Conservation (phyloP, 2,113 vertebrate species). For the Ciconia maguari region DNA sequence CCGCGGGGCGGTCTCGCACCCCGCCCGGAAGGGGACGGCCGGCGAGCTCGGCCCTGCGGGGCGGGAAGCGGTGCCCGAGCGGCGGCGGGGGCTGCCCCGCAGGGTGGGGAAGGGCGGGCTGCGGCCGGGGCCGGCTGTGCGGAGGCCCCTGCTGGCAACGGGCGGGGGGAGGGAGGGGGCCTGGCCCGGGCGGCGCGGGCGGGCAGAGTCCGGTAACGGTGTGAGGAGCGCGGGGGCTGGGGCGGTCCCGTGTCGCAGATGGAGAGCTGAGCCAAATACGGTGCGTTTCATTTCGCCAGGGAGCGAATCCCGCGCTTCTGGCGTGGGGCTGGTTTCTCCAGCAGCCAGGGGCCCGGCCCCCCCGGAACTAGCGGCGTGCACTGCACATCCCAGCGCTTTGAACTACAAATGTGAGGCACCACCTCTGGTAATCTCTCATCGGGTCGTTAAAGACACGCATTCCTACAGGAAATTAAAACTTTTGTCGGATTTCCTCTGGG, state of each 20-base stretch:
- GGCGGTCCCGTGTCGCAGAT: not conserved
- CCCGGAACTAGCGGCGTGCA: fast-evolving
- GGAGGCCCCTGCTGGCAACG: not conserved
- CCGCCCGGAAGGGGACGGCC: not conserved
- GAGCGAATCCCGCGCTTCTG: fast-evolving
- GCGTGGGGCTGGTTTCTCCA: fast-evolving
- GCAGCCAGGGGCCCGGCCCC: no score
- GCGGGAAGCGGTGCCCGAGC: no score
- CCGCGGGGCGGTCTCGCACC: not conserved
- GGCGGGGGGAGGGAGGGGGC: no score
- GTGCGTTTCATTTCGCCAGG: fast-evolving
- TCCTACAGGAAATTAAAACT: not conserved
- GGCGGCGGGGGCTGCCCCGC: not conserved
- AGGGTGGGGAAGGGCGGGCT: not conserved
- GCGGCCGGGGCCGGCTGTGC: no score
- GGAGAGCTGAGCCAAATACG: fast-evolving
- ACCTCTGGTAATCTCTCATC: fast-evolving
- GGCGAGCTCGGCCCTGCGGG: no score
- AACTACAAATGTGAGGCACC: fast-evolving
- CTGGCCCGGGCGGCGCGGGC: no score
- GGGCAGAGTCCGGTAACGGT: not conserved
- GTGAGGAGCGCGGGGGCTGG: not conserved
- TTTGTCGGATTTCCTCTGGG: not conserved
- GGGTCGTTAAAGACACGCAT: not conserved
- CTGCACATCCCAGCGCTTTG: fast-evolving